Evolutionary conservation across 2,888 invertebrate genomes (phyloP), one percentile per base, ranked within the genome.

Genomic region (Trissolcus japonicus): DNA sequence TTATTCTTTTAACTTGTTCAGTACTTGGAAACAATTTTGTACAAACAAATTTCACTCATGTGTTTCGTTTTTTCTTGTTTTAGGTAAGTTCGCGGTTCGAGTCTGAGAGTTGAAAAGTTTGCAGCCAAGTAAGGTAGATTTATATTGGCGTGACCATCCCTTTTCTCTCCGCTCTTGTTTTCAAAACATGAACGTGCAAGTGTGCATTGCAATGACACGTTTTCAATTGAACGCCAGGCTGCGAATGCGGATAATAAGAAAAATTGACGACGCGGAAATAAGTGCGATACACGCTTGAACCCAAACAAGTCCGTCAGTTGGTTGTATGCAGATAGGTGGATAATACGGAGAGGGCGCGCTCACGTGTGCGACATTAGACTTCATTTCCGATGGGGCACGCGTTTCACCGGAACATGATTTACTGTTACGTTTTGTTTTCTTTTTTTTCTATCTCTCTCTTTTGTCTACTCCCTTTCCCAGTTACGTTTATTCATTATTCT

Each of bases 351-450:
- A 73, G 66, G 60, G 73, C 53, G 43, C 66, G 60, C 53, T 66
- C 66, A 73, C 55, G 73, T 61, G 73, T 56, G 25, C 48, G 57
- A 65, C 57, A 79, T 80, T 82, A 79, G 67, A 81, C 80, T 76
- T 72, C 77, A 78, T 71, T 83, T 83, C 83, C 83, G 83, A 80
- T 65, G 73, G 71, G 72, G 77, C 84, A 82, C 83, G 83, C 81
- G 84, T 77, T 73, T 69, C 73, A 68, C 82, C 83, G 84, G 84
- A 84, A 84, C 81, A 82, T 78, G 75, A 81, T 81, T 82, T 83
- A 84, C 82, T 69, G 80, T 82, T 80, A 69, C 81, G 73, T 79
- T 83, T 83, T 79, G 75, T 79, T 67, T n/a, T 25, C 35, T 51
- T 50, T 62, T 48, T 54, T 29, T 21, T 19, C 7, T 25, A 41